phyloP scores from a whole-genome alignment of 2,113 vertebrate species.

The Myiopsitta monachus region DNA sequence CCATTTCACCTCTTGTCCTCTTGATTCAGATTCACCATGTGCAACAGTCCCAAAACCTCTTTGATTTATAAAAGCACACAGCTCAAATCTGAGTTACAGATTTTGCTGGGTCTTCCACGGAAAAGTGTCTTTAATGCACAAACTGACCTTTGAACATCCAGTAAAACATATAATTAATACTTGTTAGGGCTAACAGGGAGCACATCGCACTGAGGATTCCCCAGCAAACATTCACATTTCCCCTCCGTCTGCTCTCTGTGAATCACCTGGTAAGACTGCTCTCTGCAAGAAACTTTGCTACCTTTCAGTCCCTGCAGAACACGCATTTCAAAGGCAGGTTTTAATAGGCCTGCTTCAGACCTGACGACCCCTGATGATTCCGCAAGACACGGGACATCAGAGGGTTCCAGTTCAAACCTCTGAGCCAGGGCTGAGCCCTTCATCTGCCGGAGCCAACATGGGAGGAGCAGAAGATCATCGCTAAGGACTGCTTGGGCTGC shows the following conservation, averaged over 20 bases:
- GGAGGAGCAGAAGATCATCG: background rate
- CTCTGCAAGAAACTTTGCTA: background rate
- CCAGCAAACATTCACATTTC: background rate
- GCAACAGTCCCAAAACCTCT: background rate
- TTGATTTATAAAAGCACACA: background rate
- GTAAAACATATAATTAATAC: background rate
- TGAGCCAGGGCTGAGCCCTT: background rate
- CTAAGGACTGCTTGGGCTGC: background rate
- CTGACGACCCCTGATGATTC: background rate
- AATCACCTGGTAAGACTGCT: background rate
- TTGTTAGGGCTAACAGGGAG: background rate
- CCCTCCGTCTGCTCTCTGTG: background rate
- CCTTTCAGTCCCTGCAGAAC: background rate
- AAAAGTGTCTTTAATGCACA: background rate
- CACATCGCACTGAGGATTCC: background rate
- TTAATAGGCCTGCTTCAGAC: background rate
- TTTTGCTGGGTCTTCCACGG: background rate
- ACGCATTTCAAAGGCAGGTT: background rate
- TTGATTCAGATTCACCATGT: background rate
- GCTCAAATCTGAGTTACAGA: background rate
- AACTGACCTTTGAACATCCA: background rate
- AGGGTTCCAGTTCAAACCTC: background rate
- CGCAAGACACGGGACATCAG: background rate
- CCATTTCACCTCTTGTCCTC: background rate
- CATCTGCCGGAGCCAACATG: background rate